These are phyloP conservation scores for Neosalanx taihuensis DNA, from an alignment of 2,797 vertebrate genomes.

Conservation along the genomic window DNA sequence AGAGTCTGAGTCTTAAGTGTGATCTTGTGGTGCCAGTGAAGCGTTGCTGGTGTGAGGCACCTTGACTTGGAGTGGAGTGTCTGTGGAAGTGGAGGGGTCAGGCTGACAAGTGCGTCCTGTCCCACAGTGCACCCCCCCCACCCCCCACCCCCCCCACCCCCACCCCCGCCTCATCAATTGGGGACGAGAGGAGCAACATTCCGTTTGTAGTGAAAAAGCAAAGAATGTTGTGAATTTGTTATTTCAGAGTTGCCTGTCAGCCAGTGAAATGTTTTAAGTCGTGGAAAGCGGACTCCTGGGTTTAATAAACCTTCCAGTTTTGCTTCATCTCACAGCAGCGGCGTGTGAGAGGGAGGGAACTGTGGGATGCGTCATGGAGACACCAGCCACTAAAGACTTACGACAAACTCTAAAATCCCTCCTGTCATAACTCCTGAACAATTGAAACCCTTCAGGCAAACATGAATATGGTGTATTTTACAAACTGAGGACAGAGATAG, in stretches of 20 bases:
- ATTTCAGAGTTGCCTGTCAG: slow-evolving; percentile 55
- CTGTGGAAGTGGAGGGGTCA: background rate
- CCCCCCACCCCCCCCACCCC: slow-evolving; percentile 27
- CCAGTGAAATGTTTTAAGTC: slow-evolving; percentile 30
- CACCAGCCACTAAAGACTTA: slow-evolving; percentile 27
- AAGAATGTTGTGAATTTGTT: slow-evolving; percentile 61
- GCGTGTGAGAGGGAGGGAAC: background rate
- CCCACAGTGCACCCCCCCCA: background rate
- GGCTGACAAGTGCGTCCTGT: background rate
- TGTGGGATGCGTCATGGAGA: background rate
- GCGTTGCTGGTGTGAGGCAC: background rate
- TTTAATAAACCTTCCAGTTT: slow-evolving; percentile 51
- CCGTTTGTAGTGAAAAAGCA: slow-evolving; percentile 53
- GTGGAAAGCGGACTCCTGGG: slow-evolving; percentile 48
- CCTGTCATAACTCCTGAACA: background rate
- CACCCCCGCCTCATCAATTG: slow-evolving; percentile 48
- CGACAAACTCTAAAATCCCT: slow-evolving; percentile 17
- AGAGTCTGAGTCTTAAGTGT: slow-evolving; percentile 32
- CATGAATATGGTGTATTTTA: background rate
- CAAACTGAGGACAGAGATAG: background rate
- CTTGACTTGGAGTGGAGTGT: background rate
- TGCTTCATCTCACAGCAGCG: slow-evolving; percentile 50
- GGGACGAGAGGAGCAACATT: slow-evolving; percentile 61
- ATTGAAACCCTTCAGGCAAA: background rate
- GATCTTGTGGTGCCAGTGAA: background rate